Evolutionary conservation across 2,888 invertebrate species (phyloP), one percentile per base, ranked within the genome.

Genomic region (Malthinus flaveolus): DNA sequence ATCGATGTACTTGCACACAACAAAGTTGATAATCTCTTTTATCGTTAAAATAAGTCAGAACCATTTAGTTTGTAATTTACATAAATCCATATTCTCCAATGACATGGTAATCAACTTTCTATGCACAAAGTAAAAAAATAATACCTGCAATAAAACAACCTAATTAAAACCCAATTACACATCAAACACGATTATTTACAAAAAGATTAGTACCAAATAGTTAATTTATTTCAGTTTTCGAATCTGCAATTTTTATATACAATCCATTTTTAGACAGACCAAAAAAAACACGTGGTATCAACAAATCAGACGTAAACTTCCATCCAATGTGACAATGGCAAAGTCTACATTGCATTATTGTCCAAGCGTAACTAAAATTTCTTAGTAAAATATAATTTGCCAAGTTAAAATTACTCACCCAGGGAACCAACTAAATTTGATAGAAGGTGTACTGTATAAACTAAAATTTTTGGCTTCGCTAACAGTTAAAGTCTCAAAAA

Each of bases 401-500:
- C 9, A 1, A 11, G 49, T 15, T 35, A 37, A 37, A 37, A 48
- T 49, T 46, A 71, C 80, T 77, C 80, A 89, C 87, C 91, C 92
- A 5, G 93, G 92, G 76, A 93, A 93, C 93, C 93, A 93, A 63
- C 87, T 89, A 71, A 87, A 89, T 66, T 89, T 85, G n/a, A 84
- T 84, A 1, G 88, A 87, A 1, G 89, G 84, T 45, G 81, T 79
- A 0, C 79, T 79, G 32, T 82, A 78, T 10, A 86, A 76, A 35
- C 77, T 71, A 11, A 83, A 78, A 61, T 84, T 81, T 12, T 79
- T 75, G 0, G 85, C 83, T 50, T 80, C 78, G 59, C 81, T 80
- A 0, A 88, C 81, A 0, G 93, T 93, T 37, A 93, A 81, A 3
- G 90, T 92, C 74, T 93, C 93, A 71, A 91, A 91, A 48, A 93